These are phyloP conservation scores for Melanostigma gelatinosum DNA, from an alignment of 2,113 vertebrate genomes.

Conservation along the genomic window DNA sequence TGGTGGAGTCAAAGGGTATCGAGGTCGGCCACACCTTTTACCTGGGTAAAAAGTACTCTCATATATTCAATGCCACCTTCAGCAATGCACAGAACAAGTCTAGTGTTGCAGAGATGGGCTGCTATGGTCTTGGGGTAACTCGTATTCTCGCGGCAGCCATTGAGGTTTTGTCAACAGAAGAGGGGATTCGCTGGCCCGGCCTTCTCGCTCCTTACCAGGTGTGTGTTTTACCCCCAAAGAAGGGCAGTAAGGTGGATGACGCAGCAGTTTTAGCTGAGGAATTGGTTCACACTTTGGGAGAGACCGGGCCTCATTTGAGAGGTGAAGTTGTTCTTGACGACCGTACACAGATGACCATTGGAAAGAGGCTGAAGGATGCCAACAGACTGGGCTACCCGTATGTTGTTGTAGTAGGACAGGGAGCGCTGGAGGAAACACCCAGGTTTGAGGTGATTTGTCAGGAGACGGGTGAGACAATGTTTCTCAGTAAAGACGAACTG, in stretches of 20 bases:
- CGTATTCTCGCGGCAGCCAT: conserved; percentile 94
- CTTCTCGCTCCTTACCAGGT: conserved; percentile 93
- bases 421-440: conserved; percentile 83
- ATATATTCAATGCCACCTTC: conserved; percentile 84
- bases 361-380: conserved; percentile 93
- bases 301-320: conserved; percentile 74
- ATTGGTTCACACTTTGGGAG: conserved; percentile 75
- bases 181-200: conserved; percentile 89
- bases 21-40: conserved; percentile 98
- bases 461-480: conserved; percentile 79
- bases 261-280: conserved; percentile 61
- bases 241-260: conserved; percentile 86
- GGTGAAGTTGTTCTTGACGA: conserved; percentile 90
- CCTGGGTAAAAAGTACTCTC: conserved; percentile 93
- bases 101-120: conserved; percentile 90
- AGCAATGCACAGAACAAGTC: conserved; percentile 81
- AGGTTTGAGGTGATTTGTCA: conserved; percentile 91
- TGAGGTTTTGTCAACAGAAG: conserved; percentile 90
- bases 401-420: conserved; percentile 87
- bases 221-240: conserved; percentile 94
- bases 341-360: conserved; percentile 91
- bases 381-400: conserved; percentile 91
- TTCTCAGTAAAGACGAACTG: conserved; percentile 89
- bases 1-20: conserved; percentile 88
- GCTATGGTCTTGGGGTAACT: conserved; percentile 93